phyloP scores from a whole-genome alignment of 1,140 invertebrate species.

The Cydia pomonella region DNA sequence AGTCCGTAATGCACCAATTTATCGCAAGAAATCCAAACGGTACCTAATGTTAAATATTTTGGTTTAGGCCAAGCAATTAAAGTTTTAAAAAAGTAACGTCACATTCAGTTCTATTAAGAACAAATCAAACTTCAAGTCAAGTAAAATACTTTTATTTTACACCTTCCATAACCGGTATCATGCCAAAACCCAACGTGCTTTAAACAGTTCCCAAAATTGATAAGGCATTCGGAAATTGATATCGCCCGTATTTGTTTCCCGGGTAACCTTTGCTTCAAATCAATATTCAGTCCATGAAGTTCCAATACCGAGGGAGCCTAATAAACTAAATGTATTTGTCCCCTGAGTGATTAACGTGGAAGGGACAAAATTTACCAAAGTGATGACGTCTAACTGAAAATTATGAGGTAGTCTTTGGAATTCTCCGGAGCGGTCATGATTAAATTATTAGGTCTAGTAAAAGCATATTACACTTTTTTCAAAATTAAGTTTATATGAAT shows the following conservation, averaged over 20 bases:
- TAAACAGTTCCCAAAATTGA: neutral
- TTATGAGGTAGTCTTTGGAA: neutral
- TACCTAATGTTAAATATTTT: too few relatives aligned
- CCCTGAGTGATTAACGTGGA: neutral
- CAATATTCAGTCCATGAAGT: neutral
- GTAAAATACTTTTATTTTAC: neutral
- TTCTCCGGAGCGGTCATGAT: neutral
- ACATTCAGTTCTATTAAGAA: too few relatives aligned
- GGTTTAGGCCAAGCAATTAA: too few relatives aligned
- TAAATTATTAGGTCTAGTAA: neutral
- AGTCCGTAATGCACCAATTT: too few relatives aligned
- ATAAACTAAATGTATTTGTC: slow-evolving; percentile 9
- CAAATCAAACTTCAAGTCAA: neutral
- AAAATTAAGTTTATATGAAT: too few relatives aligned
- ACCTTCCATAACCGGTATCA: neutral
- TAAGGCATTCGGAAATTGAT: neutral
- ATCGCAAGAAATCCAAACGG: too few relatives aligned
- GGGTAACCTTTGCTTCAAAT: slow-evolving; percentile 5
- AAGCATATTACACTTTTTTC: neutral
- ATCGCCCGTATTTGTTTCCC: neutral
- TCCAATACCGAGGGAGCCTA: neutral
- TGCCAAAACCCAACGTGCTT: neutral
- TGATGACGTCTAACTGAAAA: neutral
- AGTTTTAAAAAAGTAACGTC: too few relatives aligned
- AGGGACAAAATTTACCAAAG: neutral